Percentiles rank a stretch among this genome's conserved stretches.
phyloP scores from a whole-genome alignment of 2,113 vertebrate species.

The Carollia perspicillata region DNA sequence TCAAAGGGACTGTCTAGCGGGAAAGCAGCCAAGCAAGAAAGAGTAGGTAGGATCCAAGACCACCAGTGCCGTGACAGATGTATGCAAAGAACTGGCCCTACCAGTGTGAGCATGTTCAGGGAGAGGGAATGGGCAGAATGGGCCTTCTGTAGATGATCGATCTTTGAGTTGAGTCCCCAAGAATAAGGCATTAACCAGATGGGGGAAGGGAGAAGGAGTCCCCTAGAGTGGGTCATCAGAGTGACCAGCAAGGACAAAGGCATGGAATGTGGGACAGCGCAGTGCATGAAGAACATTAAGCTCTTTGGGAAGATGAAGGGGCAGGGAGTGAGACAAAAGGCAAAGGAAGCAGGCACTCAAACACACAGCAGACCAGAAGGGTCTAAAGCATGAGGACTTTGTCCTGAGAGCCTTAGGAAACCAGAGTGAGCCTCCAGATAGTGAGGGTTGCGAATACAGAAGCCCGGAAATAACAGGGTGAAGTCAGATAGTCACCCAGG shows the following conservation, averaged over 20 bases:
- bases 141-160: neutral
- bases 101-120: neutral
- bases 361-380: neutral
- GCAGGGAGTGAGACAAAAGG: neutral
- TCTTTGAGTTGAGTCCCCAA: neutral
- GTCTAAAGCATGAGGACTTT: neutral
- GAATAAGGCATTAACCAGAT: neutral
- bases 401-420: neutral
- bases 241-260: neutral
- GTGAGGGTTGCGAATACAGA: neutral
- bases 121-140: rapidly evolving
- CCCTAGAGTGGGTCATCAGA: neutral
- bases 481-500: neutral
- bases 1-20: neutral
- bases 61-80: neutral
- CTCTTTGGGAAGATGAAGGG: neutral
- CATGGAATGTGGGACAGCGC: neutral
- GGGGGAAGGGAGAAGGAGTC: neutral
- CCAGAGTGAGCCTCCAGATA: neutral
- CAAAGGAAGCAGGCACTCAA: neutral
- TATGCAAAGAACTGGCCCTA: neutral
- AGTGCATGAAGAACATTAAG: neutral
- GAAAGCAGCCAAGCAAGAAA: neutral
- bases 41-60: neutral
- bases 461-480: neutral